These are phyloP conservation scores for Hipposideros armiger DNA, from an alignment of 2,113 vertebrate species.

Conservation along the genomic window DNA sequence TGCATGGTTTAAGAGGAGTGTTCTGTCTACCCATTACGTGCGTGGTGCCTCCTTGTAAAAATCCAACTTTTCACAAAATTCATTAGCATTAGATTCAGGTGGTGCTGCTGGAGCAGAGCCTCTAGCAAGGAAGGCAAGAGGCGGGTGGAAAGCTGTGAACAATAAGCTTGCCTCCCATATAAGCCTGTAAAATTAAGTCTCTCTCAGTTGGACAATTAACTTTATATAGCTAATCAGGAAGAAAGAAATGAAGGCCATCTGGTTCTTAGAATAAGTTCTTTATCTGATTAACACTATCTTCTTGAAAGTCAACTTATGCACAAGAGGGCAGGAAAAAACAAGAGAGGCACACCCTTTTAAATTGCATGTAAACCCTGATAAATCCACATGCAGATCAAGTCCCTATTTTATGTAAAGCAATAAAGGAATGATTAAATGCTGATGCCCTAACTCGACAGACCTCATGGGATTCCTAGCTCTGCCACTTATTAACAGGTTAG, in stretches of 20 bases:
- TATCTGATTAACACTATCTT: conserved; percentile 75
- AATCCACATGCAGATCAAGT: not conserved
- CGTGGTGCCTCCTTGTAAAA: not conserved
- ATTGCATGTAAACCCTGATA: not conserved
- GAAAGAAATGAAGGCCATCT: conserved; percentile 83
- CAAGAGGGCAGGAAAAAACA: conserved; percentile 64
- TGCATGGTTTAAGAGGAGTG: not conserved
- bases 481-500: not conserved
- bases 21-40: not conserved
- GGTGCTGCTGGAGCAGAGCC: conserved; percentile 65
- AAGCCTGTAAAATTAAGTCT: conserved; percentile 65
- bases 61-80: conserved; percentile 26
- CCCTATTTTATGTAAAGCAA: not conserved
- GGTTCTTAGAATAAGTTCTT: conserved; percentile 80
- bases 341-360: conserved; percentile 63
- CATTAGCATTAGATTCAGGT: not conserved
- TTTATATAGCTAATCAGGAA: conserved; percentile 68
- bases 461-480: not conserved
- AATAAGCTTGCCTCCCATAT: conserved; percentile 61
- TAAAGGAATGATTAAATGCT: not conserved
- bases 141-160: conserved; percentile 8
- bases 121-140: conserved; percentile 69
- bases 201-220: conserved; percentile 83
- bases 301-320: conserved; percentile 75
- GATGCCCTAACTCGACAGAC: not conserved